Evolutionary conservation across 1,140 invertebrate species (phyloP), one percentile per base, ranked within the genome.

Genomic region (Cryptotermes secundus): DNA sequence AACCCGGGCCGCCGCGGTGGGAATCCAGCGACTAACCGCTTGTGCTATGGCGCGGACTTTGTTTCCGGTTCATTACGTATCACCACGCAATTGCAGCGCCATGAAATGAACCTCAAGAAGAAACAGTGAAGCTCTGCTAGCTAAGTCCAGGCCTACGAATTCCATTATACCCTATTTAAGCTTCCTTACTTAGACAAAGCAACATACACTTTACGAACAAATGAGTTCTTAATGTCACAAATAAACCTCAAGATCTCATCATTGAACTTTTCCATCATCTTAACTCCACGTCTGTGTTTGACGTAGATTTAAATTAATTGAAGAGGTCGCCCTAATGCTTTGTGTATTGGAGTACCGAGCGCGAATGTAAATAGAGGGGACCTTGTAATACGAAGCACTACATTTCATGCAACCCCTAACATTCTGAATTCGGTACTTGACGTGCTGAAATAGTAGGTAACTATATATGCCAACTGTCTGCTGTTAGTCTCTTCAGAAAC

Each of bases 261-360:
- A 72, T 31, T 72, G 26, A 14, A 26, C 22, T 49, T 49, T 49
- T n/a, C n/a, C n/a, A n/a, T 49, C 45, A 16, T 19, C 16, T 72
- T n/a, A 72, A 72, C 26, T 2, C 59, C 59, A 72, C 19, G 59
- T n/a, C 59, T 72, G n/a, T n/a, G n/a, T 4, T 72, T 72, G 59
- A 72, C 59, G 59, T 72, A 9, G 26, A n/a, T 72, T 72, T 72
- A 72, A 72, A 72, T 72, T 72, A 72, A 31, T 72, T 72, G n/a
- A 72, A 72, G 59, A 72, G 59, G 59, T 72, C 59, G 16, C 7
- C n/a, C 4, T 31, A 72, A 31, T 72, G 59, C 59, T 72, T n/a
- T 72, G 6, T 49, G 16, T 19, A 19, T 4, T 49, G 6, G 59
- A 72, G 59, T 72, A 4, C 12, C 6, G 59, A 72, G 59, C 26